Conservation (phyloP, 2,888 invertebrate species). For the Cerceris ruficornis region DNA sequence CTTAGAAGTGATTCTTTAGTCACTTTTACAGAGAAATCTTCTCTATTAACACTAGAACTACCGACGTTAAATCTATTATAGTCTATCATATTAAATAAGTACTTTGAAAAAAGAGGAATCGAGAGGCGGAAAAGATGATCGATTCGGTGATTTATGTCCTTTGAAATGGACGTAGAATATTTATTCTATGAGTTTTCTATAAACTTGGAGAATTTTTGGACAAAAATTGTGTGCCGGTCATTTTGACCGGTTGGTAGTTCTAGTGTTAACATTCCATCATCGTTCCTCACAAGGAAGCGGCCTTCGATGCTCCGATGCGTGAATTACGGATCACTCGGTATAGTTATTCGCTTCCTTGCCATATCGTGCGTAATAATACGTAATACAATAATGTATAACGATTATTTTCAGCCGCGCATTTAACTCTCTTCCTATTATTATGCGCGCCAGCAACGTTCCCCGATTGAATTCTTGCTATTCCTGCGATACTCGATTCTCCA, state of each 20-base stretch:
- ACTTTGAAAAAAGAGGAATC: too few species aligned
- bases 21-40: too few species aligned
- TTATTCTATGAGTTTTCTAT: too few species aligned
- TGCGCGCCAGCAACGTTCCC: neutral
- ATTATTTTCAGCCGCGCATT: constrained; percentile 30
- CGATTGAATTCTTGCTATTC: constrained; percentile 15
- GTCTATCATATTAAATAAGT: too few species aligned
- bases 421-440: constrained; percentile 48
- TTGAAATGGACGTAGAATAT: too few species aligned
- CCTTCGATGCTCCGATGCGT: constrained; percentile 40
- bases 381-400: constrained; percentile 49
- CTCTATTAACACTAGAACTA: constrained; percentile 1
- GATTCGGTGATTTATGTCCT: too few species aligned
- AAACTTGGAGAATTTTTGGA: too few species aligned
- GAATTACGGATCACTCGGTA: constrained; percentile 15
- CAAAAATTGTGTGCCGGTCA: too few species aligned
- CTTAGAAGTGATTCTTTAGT: too few species aligned
- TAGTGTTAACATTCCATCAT: constrained; percentile 51
- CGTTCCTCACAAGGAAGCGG: constrained; percentile 39
- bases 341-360: constrained; percentile 46
- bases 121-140: too few species aligned
- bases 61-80: neutral
- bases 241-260: constrained; percentile 36
- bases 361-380: constrained; percentile 26
- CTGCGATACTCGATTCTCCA: constrained; percentile 11